Evolutionary conservation across 2,113 vertebrate genomes (phyloP).

Genomic region (Lagopus leucura): DNA sequence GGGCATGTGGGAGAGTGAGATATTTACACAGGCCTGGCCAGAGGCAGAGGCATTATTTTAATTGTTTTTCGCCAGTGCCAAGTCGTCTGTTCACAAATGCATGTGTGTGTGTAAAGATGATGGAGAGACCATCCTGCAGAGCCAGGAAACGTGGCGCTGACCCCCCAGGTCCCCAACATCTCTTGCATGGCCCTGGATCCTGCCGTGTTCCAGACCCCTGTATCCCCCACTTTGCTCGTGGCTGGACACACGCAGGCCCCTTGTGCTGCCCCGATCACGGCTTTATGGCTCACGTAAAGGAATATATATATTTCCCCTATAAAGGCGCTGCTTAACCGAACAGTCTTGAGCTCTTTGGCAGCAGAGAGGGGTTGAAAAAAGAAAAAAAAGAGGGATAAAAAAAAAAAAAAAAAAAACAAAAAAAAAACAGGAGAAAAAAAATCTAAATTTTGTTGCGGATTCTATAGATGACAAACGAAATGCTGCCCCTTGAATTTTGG

Average conservation of each 20-base stretch:
- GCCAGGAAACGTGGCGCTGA: neutral
- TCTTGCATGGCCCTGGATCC: neutral
- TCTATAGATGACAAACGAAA: fast-evolving
- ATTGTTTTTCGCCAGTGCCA: slow-evolving; percentile 39
- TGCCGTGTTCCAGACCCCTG: neutral
- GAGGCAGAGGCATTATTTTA: slow-evolving; percentile 63
- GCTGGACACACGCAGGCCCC: fast-evolving
- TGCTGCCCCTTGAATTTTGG: fast-evolving
- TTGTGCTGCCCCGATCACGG: neutral
- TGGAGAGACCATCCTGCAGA: slow-evolving; percentile 1
- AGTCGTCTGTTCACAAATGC: slow-evolving; percentile 56
- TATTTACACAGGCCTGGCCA: slow-evolving; percentile 66
- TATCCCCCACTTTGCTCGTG: fast-evolving
- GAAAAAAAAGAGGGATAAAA: neutral
- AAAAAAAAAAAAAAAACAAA: neutral
- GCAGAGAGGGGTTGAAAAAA: neutral
- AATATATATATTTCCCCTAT: slow-evolving; percentile 58
- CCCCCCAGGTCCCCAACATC: fast-evolving
- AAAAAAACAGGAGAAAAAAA: neutral
- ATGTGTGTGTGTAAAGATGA: slow-evolving; percentile 37
- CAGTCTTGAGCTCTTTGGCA: neutral
- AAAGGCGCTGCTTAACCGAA: neutral
- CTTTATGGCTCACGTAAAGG: slow-evolving; percentile 51
- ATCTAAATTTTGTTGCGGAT: fast-evolving
- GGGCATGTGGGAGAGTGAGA: slow-evolving; percentile 60